Percentiles rank a stretch among this genome's conserved stretches.
Conservation (phyloP, 23 tunicate species). For the Corella eumyota region DNA sequence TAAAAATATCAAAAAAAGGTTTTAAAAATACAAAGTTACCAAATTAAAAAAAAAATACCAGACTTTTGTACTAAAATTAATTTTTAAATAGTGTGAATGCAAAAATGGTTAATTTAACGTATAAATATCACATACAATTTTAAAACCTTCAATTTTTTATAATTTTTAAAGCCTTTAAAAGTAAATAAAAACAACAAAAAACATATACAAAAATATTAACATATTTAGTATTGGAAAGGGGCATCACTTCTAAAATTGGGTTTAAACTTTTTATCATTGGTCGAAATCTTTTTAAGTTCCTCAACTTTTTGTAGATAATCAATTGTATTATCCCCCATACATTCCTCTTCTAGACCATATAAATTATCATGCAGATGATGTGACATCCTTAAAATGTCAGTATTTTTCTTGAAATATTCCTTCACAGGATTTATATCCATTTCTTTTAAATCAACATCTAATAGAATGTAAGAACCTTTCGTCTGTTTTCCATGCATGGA, state of each 20-base stretch:
- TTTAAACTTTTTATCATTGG: neutral
- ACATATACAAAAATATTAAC: neutral
- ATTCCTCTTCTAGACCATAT: constrained; percentile 25
- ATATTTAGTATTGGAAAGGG: constrained; percentile 9
- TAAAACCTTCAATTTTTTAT: too few relatives aligned
- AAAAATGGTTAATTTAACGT: too few relatives aligned
- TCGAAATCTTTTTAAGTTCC: constrained; percentile 4
- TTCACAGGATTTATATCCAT: neutral
- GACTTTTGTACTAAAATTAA: too few relatives aligned
- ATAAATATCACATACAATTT: too few relatives aligned
- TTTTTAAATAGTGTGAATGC: too few relatives aligned
- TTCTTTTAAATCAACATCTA: constrained; percentile 37
- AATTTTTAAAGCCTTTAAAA: neutral
- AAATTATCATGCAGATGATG: constrained; percentile 2
- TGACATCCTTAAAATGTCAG: constrained; percentile 25
- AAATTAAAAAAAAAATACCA: too few relatives aligned
- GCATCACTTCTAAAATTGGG: neutral
- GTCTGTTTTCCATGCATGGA: too few relatives aligned
- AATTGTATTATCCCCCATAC: constrained; percentile 36
- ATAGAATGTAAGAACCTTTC: constrained; percentile 41
- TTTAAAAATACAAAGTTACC: too few relatives aligned
- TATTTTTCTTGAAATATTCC: constrained; percentile 19
- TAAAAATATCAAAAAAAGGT: too few relatives aligned
- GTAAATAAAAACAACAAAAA: neutral
- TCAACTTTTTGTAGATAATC: constrained; percentile 41